A percentile compares a stretch with the other conserved stretches of the same genome.
Evolutionary conservation across 2,888 invertebrate genomes (phyloP).

Genomic region (Thysanoteuthis rhombus): DNA sequence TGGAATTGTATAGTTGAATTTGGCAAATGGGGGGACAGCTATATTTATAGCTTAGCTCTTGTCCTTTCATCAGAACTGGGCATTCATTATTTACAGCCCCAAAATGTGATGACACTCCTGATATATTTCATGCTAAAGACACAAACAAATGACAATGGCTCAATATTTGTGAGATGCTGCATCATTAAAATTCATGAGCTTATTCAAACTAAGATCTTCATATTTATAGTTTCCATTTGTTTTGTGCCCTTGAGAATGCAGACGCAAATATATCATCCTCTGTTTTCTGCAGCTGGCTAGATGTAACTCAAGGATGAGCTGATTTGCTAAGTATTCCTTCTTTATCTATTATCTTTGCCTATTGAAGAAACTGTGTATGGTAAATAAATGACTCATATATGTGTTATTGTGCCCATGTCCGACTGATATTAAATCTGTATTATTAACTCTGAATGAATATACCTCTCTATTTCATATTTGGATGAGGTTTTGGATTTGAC

Average conservation of each 20-base stretch:
- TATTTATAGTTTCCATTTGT: not conserved
- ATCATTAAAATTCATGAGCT: slow-evolving; percentile 12
- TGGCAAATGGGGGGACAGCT: not conserved
- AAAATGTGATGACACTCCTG: slow-evolving; percentile 12
- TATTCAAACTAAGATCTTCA: slow-evolving; percentile 1
- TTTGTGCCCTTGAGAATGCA: not conserved
- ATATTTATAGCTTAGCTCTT: not conserved
- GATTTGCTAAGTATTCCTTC: not conserved
- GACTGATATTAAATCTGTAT: not conserved
- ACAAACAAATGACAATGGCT: slow-evolving; percentile 12
- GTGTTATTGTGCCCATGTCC: not conserved
- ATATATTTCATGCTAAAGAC: not conserved
- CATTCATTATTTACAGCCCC: slow-evolving; percentile 12
- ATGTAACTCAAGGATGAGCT: not conserved
- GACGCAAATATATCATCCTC: not conserved
- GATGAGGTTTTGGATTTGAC: not conserved
- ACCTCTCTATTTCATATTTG: not conserved
- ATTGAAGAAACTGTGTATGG: not conserved
- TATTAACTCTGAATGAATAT: not conserved
- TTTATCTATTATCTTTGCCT: not conserved
- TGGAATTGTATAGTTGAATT: not conserved
- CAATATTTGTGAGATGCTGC: not conserved
- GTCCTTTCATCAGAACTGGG: not conserved
- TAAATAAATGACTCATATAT: not conserved
- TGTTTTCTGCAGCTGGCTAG: not conserved